Percentiles rank a stretch among this genome's conserved stretches.
These are phyloP conservation scores for sheep (Ovis aries) DNA, from an alignment of 2,113 vertebrate genomes.

Conservation along the genomic window DNA sequence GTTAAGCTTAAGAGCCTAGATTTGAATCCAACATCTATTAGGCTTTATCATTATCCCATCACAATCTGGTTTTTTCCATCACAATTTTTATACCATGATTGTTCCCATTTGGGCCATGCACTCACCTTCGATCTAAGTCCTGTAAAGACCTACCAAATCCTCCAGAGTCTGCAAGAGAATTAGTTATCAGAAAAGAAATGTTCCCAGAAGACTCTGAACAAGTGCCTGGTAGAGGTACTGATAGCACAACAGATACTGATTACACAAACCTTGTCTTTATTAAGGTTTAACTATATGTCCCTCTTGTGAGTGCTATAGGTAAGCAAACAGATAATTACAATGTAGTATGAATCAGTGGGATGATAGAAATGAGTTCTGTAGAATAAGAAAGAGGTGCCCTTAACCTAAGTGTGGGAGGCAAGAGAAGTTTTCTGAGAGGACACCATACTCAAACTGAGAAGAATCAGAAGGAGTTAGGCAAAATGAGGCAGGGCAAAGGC, in stretches of 20 bases:
- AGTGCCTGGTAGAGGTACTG: neutral
- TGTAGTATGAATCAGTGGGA: neutral
- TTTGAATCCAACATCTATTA: neutral
- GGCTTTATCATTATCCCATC: neutral
- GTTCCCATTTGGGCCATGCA: neutral
- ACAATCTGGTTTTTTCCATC: neutral
- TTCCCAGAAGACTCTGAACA: constrained; percentile 6
- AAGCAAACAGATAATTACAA: neutral
- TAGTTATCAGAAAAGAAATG: neutral
- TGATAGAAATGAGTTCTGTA: neutral
- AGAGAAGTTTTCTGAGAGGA: neutral
- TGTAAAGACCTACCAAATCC: neutral
- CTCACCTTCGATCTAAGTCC: neutral
- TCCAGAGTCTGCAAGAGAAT: neutral
- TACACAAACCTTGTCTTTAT: neutral
- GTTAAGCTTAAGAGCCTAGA: neutral
- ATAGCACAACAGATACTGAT: neutral
- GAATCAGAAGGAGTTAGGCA: neutral
- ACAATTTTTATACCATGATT: neutral
- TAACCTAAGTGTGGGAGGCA: neutral
- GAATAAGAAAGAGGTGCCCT: neutral
- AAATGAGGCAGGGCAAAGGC: neutral
- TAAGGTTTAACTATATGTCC: neutral
- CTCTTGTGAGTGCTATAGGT: neutral
- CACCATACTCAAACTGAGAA: neutral